Evolutionary conservation across 1,140 invertebrate species (phyloP).

Genomic region (Ips nitidus): DNA sequence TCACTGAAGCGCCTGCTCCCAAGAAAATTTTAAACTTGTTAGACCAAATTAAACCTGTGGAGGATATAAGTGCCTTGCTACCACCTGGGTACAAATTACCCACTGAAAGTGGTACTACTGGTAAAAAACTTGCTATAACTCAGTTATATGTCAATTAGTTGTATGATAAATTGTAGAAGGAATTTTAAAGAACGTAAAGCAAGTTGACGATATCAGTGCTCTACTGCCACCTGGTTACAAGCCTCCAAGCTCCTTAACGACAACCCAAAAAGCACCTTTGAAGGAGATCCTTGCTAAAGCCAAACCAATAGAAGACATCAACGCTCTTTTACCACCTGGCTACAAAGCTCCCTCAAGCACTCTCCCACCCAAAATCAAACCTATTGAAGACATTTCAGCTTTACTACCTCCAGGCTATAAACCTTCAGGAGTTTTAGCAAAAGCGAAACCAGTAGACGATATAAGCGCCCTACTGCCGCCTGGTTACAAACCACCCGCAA

Average conservation of each 20-base stretch:
- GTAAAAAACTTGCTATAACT: slow-evolving; percentile 49
- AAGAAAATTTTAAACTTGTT: background rate
- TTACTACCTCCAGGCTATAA: slow-evolving; percentile 62
- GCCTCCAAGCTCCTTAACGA: slow-evolving; percentile 29
- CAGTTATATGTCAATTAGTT: background rate
- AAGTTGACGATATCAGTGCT: slow-evolving; percentile 58
- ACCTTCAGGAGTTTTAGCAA: slow-evolving; percentile 18
- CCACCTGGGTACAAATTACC: slow-evolving; percentile 58
- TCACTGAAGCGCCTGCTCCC: too few relatives aligned
- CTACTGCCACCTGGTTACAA: slow-evolving; percentile 62
- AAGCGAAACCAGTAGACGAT: slow-evolving; percentile 53
- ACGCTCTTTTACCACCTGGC: slow-evolving; percentile 36
- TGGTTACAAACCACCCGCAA: slow-evolving; percentile 52
- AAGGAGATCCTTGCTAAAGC: slow-evolving; percentile 31
- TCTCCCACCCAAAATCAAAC: slow-evolving; percentile 16
- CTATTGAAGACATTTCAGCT: slow-evolving; percentile 59
- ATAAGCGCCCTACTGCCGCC: slow-evolving; percentile 63
- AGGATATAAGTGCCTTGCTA: slow-evolving; percentile 64
- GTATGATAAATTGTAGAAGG: background rate
- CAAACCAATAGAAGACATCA: slow-evolving; percentile 53
- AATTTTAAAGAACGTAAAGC: slow-evolving; percentile 19
- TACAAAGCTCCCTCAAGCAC: slow-evolving; percentile 51
- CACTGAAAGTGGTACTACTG: slow-evolving; percentile 32
- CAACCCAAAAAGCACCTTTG: background rate
- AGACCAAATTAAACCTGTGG: slow-evolving; percentile 45